These are phyloP conservation scores for Acanthosepion pharaonis DNA, from an alignment of 2,888 invertebrate species.

Conservation along the genomic window DNA sequence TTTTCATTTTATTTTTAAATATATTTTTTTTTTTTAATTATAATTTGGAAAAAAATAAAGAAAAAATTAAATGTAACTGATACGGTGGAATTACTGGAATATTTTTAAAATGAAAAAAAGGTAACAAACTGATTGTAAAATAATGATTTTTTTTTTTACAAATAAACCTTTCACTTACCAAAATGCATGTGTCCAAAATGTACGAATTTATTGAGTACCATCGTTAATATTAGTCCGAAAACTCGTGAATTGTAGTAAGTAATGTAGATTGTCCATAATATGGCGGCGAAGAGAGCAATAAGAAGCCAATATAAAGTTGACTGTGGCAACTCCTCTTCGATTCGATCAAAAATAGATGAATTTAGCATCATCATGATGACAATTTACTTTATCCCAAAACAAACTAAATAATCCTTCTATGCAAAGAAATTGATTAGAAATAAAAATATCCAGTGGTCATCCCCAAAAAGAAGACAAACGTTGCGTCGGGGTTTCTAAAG, in stretches of 20 bases:
- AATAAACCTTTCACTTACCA: conserved; percentile 66
- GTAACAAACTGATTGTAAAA: neutral
- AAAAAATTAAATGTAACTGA: neutral
- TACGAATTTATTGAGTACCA: conserved; percentile 89
- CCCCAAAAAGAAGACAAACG: neutral
- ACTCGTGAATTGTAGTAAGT: conserved; percentile 95
- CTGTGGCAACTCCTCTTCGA: conserved; percentile 58
- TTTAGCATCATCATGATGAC: neutral
- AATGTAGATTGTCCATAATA: conserved; percentile 93
- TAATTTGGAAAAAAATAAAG: neutral
- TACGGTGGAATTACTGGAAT: neutral
- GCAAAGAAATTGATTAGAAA: neutral
- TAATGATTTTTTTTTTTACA: neutral
- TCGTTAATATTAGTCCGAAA: conserved; percentile 90
- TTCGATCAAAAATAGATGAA: conserved; percentile 49
- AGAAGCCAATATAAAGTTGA: conserved; percentile 68
- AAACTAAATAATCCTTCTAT: neutral
- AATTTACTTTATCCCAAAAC: neutral
- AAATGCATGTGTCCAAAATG: conserved; percentile 89
- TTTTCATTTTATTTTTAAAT: neutral
- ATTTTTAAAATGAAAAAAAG: neutral
- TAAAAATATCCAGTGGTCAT: neutral
- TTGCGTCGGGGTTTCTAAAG: neutral
- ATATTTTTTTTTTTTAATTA: neutral
- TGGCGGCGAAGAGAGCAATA: conserved; percentile 77